Evolutionary conservation across 2,113 vertebrate species (phyloP).

Genomic region (Toxostoma redivivum): DNA sequence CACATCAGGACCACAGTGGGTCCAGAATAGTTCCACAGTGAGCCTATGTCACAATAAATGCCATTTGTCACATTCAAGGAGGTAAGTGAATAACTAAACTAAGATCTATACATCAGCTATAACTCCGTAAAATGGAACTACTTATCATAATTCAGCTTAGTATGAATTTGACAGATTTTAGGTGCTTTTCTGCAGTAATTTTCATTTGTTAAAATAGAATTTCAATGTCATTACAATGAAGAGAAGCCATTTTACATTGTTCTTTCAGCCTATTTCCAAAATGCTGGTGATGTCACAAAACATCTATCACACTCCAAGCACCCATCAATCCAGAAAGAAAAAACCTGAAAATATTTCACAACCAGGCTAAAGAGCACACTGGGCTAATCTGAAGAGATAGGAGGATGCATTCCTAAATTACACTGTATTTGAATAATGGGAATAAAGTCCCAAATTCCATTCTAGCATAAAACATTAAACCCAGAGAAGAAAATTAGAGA

Average conservation of each 20-base stretch:
- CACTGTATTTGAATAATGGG: not conserved
- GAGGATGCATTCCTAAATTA: not conserved
- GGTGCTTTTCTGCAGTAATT: not conserved
- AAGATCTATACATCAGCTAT: not conserved
- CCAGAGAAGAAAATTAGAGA: not conserved
- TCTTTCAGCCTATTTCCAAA: not conserved
- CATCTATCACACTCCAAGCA: not conserved
- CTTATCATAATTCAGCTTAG: not conserved
- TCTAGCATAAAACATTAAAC: not conserved
- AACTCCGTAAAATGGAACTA: not conserved
- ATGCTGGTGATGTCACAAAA: not conserved
- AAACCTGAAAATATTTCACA: not conserved
- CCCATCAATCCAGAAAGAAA: not conserved
- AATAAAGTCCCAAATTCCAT: not conserved
- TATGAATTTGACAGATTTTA: not conserved
- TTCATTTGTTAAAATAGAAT: not conserved
- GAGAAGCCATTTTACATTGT: not conserved
- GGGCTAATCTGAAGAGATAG: not conserved
- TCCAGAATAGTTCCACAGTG: accelerated
- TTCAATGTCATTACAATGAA: not conserved
- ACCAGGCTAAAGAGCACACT: not conserved
- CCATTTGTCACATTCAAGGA: not conserved
- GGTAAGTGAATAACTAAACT: not conserved
- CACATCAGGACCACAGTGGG: not conserved
- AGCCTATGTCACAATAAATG: not conserved